Evolutionary conservation across 2,797 vertebrate species (phyloP), one percentile per base, ranked within the genome.

Genomic region (Sebastes itinus): DNA sequence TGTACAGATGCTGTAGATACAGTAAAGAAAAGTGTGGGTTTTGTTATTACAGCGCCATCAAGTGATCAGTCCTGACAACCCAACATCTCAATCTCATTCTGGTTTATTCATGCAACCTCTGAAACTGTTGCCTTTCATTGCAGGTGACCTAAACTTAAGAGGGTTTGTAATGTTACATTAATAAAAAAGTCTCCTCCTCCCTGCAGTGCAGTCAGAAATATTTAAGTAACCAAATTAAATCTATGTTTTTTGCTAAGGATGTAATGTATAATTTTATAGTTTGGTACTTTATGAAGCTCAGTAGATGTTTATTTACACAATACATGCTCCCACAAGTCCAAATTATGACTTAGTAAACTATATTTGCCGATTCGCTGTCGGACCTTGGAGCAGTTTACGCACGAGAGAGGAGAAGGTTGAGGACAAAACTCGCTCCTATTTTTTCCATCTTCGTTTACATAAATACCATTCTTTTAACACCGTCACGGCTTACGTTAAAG

Each of bases 11-110:
- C 65, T 78, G 46, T 38, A 25, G 55, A 55, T 30, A 58, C 27
- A 49, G 33, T 42, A 10, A 25, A 33, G 32, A 60, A 18, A 13
- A n/a, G 32, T 72, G 38, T 14, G 73, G 73, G 82, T 73, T 88
- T 93, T 90, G 87, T 88, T 83, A 71, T 82, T 82, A 91, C 86
- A 94, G 94, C 94, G 94, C 94, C 95, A 94, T 92, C 95, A 90
- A 94, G 95, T 83, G 95, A 84, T 78, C 78, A 62, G 59, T 69
- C 27, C 49, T 52, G 77, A 77, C 56, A 84, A 71, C 16, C 27
- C 69, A 58, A 78, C 78, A 83, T 82, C 81, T 75, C 59, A 82
- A 70, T 77, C 69, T 79, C 62, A 52, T 33, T 60, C 71, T 70
- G 33, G 73, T 77, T 77, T 58, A 49, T 72, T 71, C 69, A 61